These are phyloP conservation scores for Ptychodera flava DNA, from an alignment of 35 echinoderm and acorn worm genomes.

Conservation along the genomic window DNA sequence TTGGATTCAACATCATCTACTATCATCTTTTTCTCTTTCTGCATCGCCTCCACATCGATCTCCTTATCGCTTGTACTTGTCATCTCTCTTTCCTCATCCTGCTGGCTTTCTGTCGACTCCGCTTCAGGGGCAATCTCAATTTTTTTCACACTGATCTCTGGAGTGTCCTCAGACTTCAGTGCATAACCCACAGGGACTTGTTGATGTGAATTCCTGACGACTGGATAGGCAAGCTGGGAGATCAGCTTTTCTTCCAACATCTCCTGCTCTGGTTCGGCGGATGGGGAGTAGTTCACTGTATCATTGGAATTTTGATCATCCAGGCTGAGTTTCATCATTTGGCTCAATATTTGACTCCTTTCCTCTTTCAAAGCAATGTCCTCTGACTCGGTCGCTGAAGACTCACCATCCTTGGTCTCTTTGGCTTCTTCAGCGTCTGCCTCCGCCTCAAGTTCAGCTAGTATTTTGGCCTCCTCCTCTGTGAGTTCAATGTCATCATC, in stretches of 20 bases:
- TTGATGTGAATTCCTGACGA: neutral
- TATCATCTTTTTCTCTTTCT: neutral
- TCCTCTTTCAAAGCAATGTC: neutral
- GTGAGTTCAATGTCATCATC: neutral
- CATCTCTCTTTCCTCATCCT: neutral
- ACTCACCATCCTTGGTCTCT: neutral
- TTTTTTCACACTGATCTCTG: neutral
- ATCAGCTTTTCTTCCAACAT: neutral
- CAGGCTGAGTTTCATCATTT: neutral
- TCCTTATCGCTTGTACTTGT: neutral
- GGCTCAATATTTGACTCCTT: neutral
- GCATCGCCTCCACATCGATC: neutral
- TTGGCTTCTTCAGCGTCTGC: neutral
- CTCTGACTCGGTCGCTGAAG: neutral
- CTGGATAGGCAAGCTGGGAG: neutral
- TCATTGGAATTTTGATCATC: neutral
- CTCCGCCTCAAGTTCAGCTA: neutral
- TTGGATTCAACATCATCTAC: neutral
- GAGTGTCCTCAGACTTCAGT: neutral
- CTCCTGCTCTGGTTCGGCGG: neutral
- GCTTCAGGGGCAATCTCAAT: neutral
- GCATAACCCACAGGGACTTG: neutral
- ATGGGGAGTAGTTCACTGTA: neutral
- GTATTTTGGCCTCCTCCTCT: neutral
- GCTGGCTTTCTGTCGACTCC: neutral